These are phyloP conservation scores for Hylaeus anthracinus DNA, from an alignment of 1,140 invertebrate genomes.

Conservation along the genomic window DNA sequence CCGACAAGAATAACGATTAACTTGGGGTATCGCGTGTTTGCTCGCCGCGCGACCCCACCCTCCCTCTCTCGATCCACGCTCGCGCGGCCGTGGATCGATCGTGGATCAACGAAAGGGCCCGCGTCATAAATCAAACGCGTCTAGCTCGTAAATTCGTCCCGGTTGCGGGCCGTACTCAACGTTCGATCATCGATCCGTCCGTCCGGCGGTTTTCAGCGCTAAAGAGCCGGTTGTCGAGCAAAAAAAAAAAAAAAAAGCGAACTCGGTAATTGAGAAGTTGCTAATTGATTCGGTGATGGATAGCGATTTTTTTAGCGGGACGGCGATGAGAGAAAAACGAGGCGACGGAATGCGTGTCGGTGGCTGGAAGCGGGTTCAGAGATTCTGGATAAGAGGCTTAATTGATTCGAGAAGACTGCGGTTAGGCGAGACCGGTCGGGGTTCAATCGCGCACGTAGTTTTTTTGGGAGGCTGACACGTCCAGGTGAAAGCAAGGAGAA, in stretches of 20 bases:
- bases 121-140: constrained; percentile 65
- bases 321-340: constrained; percentile 3
- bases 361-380: constrained; percentile 1
- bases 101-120: constrained; percentile 58
- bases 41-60: constrained; percentile 32
- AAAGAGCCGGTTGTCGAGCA: neutral
- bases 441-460: neutral
- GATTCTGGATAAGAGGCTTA: constrained; percentile 36
- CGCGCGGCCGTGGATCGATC: constrained; percentile 54
- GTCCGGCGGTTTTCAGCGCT: constrained; percentile 35
- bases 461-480: neutral
- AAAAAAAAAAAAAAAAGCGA: constrained; percentile 1
- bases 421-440: neutral
- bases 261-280: constrained; percentile 56
- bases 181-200: constrained; percentile 63
- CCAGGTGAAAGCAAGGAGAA: no score
- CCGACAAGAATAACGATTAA: constrained; percentile 72
- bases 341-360: constrained; percentile 21
- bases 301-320: constrained; percentile 54
- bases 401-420: constrained; percentile 26
- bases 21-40: constrained; percentile 64
- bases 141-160: constrained; percentile 65
- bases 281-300: constrained; percentile 66
- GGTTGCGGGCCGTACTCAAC: constrained; percentile 52
- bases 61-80: constrained; percentile 35